These are phyloP conservation scores for Onychomys arenicola DNA, from an alignment of 2,797 vertebrate genomes.

Conservation along the genomic window DNA sequence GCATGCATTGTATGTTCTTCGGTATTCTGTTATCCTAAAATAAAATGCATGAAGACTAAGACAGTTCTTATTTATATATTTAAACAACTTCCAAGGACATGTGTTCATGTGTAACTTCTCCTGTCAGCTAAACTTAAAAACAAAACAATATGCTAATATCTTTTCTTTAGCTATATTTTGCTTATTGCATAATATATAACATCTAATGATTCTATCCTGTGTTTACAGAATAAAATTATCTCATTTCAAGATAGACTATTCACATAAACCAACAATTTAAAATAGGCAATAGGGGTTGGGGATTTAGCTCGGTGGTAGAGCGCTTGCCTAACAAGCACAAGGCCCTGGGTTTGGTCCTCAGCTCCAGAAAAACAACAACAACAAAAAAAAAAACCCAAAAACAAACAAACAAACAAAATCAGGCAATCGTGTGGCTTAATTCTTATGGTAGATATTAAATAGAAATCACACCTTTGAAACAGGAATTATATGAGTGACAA, in stretches of 20 bases:
- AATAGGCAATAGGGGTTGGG: neutral
- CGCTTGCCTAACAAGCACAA: no score
- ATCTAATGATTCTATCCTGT: neutral
- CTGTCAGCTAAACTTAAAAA: conserved; percentile 20
- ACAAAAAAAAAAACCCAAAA: no score
- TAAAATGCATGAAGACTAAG: neutral
- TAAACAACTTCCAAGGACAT: neutral
- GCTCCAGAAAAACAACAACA: no score
- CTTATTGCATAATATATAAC: conserved; percentile 36
- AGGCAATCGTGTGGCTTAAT: neutral
- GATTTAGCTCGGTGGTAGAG: no score
- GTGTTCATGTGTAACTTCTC: conserved; percentile 3
- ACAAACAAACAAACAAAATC: no score
- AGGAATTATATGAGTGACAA: conserved; percentile 38
- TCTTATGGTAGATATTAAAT: conserved; percentile 45
- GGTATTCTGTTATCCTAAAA: neutral
- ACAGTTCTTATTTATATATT: neutral
- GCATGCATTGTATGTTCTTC: neutral
- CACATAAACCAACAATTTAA: conserved; percentile 46
- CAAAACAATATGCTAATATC: neutral
- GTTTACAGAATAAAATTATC: conserved; percentile 19
- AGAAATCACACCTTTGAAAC: conserved; percentile 40
- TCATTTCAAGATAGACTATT: conserved; percentile 7
- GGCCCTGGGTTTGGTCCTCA: no score
- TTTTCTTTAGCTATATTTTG: conserved; percentile 4